A percentile compares a stretch with the other conserved stretches of the same genome.
Evolutionary conservation across 2,113 vertebrate genomes (phyloP).

Genomic region (Limanda limanda): DNA sequence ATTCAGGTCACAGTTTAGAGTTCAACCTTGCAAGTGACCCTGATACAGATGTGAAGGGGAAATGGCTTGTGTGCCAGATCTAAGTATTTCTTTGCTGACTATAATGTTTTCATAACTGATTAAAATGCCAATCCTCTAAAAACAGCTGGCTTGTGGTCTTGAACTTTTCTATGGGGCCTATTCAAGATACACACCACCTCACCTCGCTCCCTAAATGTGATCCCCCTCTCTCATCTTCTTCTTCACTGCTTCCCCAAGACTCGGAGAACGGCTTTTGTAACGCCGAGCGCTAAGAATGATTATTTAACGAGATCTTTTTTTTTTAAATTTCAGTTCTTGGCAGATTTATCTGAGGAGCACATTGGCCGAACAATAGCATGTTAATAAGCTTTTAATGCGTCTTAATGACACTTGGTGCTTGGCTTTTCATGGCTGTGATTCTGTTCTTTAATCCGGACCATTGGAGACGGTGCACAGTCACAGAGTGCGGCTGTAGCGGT

Average conservation of each 20-base stretch:
- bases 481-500: slow-evolving; percentile 40
- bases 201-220: slow-evolving; percentile 30
- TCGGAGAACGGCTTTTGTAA: slow-evolving; percentile 16
- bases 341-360: slow-evolving; percentile 45
- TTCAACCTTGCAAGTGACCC: not conserved
- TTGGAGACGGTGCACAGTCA: slow-evolving; percentile 44
- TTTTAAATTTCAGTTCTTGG: slow-evolving; percentile 46
- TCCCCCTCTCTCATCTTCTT: slow-evolving; percentile 6
- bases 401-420: slow-evolving; percentile 57
- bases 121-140: no score
- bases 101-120: no score
- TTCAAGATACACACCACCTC: slow-evolving; percentile 7
- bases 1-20: not conserved
- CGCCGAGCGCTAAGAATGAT: slow-evolving; percentile 45
- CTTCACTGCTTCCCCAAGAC: slow-evolving; percentile 27
- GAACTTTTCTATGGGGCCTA: not conserved
- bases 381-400: slow-evolving; percentile 74
- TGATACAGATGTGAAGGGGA: no score
- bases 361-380: slow-evolving; percentile 58
- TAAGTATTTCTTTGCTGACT: not conserved
- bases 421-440: slow-evolving; percentile 41
- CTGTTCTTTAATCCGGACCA: slow-evolving; percentile 50
- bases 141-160: no score
- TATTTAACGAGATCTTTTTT: slow-evolving; percentile 45
- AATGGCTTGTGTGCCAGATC: not conserved